A percentile compares a stretch with the other conserved stretches of the same genome.
Conservation (phyloP, 2,113 vertebrate genomes). For the Dicaeum eximium region DNA sequence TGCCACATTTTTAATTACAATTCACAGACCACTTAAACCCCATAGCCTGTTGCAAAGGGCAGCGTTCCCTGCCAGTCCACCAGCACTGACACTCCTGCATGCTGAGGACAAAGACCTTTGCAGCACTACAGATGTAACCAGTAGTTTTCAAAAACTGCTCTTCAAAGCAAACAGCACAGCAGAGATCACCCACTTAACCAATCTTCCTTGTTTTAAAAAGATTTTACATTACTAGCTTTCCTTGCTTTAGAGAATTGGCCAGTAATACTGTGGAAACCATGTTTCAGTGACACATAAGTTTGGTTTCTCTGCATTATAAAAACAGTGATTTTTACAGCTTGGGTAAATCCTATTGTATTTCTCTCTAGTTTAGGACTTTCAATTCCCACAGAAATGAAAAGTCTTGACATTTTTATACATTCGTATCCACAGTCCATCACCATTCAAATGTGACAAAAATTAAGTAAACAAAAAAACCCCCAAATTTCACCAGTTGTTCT, state of each 20-base stretch:
- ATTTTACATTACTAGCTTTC: background rate
- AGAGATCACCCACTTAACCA: background rate
- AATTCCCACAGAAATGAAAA: background rate
- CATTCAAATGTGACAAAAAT: background rate
- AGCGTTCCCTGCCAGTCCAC: background rate
- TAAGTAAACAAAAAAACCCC: background rate
- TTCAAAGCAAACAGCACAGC: background rate
- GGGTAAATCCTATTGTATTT: background rate
- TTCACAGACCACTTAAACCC: background rate
- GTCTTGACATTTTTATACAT: background rate
- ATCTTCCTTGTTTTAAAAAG: background rate
- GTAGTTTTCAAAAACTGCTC: background rate
- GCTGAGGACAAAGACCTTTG: background rate
- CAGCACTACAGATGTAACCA: background rate
- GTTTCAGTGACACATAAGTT: background rate
- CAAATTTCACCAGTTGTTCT: background rate
- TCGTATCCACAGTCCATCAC: background rate
- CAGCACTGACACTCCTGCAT: background rate
- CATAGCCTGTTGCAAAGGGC: background rate
- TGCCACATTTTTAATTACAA: background rate
- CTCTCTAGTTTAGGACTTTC: background rate
- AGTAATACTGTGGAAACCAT: background rate
- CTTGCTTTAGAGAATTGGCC: background rate
- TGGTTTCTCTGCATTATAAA: background rate
- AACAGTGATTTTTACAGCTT: background rate